Conservation (phyloP, 2,113 vertebrate genomes). For the Carlito syrichta region DNA sequence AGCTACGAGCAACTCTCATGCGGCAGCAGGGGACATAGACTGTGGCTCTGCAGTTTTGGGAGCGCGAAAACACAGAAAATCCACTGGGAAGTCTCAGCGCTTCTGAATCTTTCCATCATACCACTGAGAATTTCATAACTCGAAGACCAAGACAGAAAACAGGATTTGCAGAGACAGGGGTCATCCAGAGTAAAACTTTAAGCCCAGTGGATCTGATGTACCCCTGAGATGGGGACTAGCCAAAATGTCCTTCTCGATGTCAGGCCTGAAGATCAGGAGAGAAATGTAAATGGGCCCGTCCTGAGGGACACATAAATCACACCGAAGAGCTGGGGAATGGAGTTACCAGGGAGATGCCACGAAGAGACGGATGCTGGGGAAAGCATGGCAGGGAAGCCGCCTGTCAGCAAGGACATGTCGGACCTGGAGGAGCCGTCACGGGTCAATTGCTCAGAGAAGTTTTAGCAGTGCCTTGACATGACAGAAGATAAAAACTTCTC, state of each 20-base stretch:
- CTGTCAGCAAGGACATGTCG: too few relatives aligned
- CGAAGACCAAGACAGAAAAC: neutral
- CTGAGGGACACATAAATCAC: neutral
- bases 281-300: neutral
- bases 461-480: neutral
- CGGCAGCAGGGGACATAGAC: neutral
- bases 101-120: neutral
- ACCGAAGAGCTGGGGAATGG: neutral
- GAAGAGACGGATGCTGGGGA: neutral
- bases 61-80: neutral
- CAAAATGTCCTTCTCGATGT: neutral
- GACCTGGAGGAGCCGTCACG: neutral
- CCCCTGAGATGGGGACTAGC: neutral
- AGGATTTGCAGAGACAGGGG: neutral
- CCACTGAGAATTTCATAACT: neutral
- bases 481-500: neutral
- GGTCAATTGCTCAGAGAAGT: neutral
- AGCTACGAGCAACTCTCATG: neutral
- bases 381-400: too few relatives aligned
- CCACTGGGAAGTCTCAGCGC: neutral
- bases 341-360: neutral
- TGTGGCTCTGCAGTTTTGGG: neutral
- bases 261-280: neutral
- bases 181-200: neutral
- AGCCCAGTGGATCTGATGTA: neutral